phyloP scores from a whole-genome alignment of 2,113 vertebrate genomes.

The Tachuris rubrigastra region DNA sequence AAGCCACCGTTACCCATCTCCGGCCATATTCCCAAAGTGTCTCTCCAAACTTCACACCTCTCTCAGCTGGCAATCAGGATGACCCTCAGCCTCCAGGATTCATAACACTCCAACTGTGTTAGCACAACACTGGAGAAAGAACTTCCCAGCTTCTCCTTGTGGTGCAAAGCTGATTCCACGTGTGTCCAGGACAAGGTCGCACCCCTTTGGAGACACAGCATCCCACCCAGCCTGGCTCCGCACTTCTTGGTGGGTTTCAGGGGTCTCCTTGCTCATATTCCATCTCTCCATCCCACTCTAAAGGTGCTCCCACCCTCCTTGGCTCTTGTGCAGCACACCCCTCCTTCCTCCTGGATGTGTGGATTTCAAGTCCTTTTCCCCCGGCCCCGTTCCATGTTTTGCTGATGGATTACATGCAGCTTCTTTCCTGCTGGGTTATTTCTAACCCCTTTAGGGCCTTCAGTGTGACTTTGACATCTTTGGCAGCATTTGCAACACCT shows the following conservation, averaged over 20 bases:
- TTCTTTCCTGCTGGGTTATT: background rate
- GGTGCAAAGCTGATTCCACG: background rate
- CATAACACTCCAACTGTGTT: fast-evolving
- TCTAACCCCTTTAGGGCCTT: background rate
- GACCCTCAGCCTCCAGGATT: background rate
- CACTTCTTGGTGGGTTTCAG: fast-evolving
- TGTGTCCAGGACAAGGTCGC: background rate
- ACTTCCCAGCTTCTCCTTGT: background rate
- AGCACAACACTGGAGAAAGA: background rate
- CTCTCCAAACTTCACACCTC: background rate
- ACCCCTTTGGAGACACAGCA: fast-evolving
- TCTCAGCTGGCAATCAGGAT: background rate
- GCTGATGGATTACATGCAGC: background rate
- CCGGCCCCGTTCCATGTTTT: fast-evolving
- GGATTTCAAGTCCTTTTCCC: background rate
- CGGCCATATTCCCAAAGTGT: fast-evolving
- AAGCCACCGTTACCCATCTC: background rate
- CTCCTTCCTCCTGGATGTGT: background rate
- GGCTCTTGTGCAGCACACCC: background rate
- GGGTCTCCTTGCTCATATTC: background rate
- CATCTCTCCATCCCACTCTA: background rate
- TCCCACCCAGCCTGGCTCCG: background rate
- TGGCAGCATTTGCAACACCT: slow-evolving; percentile 45
- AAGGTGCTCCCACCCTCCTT: background rate
- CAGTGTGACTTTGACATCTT: slow-evolving; percentile 6